These are phyloP conservation scores for Argyrosomus regius DNA, from an alignment of 2,797 vertebrate genomes.

Conservation along the genomic window DNA sequence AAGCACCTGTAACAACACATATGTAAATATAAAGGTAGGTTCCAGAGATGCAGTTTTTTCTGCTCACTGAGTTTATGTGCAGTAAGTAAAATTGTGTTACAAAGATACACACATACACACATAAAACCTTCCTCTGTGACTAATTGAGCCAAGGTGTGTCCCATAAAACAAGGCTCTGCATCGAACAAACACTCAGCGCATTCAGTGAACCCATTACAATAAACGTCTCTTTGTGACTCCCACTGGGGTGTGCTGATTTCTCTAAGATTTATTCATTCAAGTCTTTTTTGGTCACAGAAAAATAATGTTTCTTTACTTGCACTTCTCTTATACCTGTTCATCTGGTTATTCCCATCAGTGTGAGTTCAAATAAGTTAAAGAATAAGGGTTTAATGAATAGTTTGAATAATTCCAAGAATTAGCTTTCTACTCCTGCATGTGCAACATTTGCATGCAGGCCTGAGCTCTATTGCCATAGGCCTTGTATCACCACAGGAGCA, in stretches of 20 bases:
- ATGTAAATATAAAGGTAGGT: conserved; percentile 11
- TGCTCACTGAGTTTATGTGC: conserved; percentile 16
- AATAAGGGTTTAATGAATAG: neutral
- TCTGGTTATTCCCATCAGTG: neutral
- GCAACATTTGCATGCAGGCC: neutral
- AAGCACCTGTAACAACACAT: neutral
- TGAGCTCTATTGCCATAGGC: too few relatives aligned
- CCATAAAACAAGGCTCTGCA: conserved; percentile 30
- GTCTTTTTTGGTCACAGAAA: conserved; percentile 6
- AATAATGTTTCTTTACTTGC: neutral
- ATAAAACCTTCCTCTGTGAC: conserved; percentile 28
- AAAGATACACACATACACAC: conserved; percentile 20
- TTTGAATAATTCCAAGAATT: neutral
- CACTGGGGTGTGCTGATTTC: conserved; percentile 5
- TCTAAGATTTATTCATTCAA: neutral
- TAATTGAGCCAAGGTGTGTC: conserved; percentile 39
- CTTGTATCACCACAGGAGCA: conserved; percentile 7
- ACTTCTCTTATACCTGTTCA: conserved; percentile 1
- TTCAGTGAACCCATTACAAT: conserved; percentile 10
- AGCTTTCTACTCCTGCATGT: neutral
- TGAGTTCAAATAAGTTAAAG: neutral
- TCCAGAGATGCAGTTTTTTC: neutral
- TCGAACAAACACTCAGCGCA: conserved; percentile 7
- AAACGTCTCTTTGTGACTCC: conserved; percentile 16
- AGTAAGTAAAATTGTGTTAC: conserved; percentile 2